Evolutionary conservation across 1,140 invertebrate genomes (phyloP).

Genomic region (Lanistes nyassanus): DNA sequence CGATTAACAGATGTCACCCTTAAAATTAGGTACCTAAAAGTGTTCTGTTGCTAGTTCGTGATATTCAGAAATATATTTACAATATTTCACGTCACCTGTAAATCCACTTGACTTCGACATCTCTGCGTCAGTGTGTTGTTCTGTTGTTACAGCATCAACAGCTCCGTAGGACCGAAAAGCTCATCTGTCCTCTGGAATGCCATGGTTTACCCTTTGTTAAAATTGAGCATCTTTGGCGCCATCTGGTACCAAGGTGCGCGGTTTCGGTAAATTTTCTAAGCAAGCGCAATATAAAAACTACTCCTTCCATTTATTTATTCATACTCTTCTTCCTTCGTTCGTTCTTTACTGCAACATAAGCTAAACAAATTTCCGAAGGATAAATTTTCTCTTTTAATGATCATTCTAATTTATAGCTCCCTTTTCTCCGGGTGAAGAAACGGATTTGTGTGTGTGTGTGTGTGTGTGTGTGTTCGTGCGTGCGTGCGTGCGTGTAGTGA

Average conservation of each 20-base stretch:
- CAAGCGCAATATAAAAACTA: too few species aligned
- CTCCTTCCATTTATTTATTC: too few species aligned
- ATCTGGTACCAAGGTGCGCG: constrained; percentile 62
- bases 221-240: constrained; percentile 55
- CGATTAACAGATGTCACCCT: too few species aligned
- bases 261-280: neutral
- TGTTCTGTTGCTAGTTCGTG: too few species aligned
- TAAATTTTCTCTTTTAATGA: neutral
- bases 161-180: neutral
- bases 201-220: constrained; percentile 58
- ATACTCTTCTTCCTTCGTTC: too few species aligned
- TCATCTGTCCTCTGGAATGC: constrained; percentile 54
- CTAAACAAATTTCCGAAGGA: too few species aligned
- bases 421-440: neutral
- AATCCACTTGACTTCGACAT: too few species aligned
- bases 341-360: too few species aligned
- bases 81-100: too few species aligned
- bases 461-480: neutral
- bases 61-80: too few species aligned
- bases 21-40: too few species aligned
- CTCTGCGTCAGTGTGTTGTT: neutral
- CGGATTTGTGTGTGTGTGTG: neutral
- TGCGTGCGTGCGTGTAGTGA: neutral
- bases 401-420: neutral
- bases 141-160: neutral